These are phyloP conservation scores for Euura saliciscinereae DNA, from an alignment of 1,140 invertebrate genomes.

Conservation along the genomic window DNA sequence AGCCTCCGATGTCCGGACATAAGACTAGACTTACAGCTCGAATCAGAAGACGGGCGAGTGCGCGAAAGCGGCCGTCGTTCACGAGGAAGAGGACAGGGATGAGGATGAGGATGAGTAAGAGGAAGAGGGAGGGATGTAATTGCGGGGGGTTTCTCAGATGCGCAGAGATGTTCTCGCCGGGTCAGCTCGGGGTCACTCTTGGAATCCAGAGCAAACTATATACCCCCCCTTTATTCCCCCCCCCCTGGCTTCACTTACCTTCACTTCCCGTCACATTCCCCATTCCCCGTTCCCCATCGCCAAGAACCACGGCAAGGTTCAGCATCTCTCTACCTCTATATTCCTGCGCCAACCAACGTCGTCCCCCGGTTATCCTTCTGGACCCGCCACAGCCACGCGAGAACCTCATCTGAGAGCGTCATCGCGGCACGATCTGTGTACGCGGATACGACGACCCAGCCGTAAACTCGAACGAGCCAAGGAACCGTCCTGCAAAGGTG, in stretches of 20 bases:
- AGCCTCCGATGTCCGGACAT: too few relatives aligned
- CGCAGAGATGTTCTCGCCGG: conserved; percentile 58
- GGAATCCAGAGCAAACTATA: conserved; percentile 62
- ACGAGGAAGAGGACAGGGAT: conserved; percentile 8
- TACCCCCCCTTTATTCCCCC: conserved; percentile 33
- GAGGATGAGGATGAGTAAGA: background rate
- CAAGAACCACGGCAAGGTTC: conserved; percentile 16
- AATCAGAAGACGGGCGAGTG: conserved; percentile 12
- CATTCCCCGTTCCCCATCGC: conserved; percentile 16
- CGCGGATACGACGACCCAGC: background rate
- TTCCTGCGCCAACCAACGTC: background rate
- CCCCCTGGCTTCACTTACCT: conserved; percentile 14
- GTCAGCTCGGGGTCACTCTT: conserved; percentile 58
- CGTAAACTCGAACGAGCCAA: too few relatives aligned
- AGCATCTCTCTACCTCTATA: conserved; percentile 12
- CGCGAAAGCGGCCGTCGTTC: background rate
- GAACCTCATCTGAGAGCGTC: conserved; percentile 41
- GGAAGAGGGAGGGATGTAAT: conserved; percentile 40
- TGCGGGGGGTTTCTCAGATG: conserved; percentile 45
- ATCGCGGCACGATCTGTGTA: conserved; percentile 42
- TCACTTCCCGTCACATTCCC: conserved; percentile 17
- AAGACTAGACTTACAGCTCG: too few relatives aligned
- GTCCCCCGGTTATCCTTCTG: conserved; percentile 11
- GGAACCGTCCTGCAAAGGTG: too few relatives aligned
- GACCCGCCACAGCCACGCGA: conserved; percentile 31